Evolutionary conservation across 1,140 invertebrate species (phyloP).

Genomic region (Cepaea nemoralis): DNA sequence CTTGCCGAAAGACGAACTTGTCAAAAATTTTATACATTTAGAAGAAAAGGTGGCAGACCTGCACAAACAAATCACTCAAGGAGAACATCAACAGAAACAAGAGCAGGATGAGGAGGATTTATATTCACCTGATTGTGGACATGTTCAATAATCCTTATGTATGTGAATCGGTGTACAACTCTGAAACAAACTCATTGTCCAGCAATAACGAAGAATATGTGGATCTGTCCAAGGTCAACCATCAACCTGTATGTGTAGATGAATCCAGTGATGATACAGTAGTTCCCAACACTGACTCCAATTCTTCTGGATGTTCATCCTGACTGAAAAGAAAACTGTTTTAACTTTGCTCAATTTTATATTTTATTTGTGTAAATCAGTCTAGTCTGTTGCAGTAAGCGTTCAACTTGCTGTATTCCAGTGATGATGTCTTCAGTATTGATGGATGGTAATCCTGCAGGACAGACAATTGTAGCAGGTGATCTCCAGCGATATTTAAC

Average conservation of each 20-base stretch:
- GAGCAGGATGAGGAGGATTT: constrained; percentile 25
- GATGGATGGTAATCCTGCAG: too few relatives aligned
- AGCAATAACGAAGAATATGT: constrained; percentile 35
- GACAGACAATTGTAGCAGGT: too few relatives aligned
- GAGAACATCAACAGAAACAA: constrained; percentile 8
- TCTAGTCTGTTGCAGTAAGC: too few relatives aligned
- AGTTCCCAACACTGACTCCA: background rate
- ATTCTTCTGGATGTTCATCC: background rate
- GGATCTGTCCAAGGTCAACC: background rate
- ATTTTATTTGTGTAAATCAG: too few relatives aligned
- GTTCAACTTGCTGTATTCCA: too few relatives aligned
- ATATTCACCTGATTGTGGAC: background rate
- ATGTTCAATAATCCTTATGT: background rate
- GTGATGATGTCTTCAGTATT: too few relatives aligned
- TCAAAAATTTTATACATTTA: constrained; percentile 31
- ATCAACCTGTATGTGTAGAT: background rate
- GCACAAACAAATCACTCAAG: constrained; percentile 26
- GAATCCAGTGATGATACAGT: background rate
- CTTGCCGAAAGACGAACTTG: constrained; percentile 34
- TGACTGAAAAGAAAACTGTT: background rate
- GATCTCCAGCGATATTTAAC: too few relatives aligned
- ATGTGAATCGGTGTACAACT: constrained; percentile 7
- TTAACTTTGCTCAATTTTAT: background rate
- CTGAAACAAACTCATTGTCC: constrained; percentile 34
- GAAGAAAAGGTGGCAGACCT: constrained; percentile 29